Percentiles rank a stretch among this genome's conserved stretches.
Conservation (phyloP, 1,140 invertebrate species). For the Euglossa dilemma region DNA sequence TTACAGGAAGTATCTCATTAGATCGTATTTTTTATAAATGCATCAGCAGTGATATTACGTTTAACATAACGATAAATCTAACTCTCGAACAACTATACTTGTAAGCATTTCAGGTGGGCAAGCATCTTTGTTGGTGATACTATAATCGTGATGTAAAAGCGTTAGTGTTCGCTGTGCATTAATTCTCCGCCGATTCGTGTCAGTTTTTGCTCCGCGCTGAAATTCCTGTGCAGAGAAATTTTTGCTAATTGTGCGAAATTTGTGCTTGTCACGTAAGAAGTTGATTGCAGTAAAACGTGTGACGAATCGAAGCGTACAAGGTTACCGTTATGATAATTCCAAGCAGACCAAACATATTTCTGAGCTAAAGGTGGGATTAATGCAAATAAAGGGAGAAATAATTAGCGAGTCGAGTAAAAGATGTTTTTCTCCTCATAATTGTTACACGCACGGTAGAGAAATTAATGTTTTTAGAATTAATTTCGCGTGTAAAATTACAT, state of each 20-base stretch:
- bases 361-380: not conserved
- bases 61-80: not conserved
- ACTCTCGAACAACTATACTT: not conserved
- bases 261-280: not conserved
- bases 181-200: not conserved
- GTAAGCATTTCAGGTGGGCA: slow-evolving; percentile 25
- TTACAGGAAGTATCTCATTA: not conserved
- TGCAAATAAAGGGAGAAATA: not conserved
- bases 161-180: slow-evolving; percentile 15
- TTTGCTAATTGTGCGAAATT: not conserved
- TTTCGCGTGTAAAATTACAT: too few relatives aligned
- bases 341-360: not conserved
- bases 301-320: slow-evolving; percentile 7
- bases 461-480: too few relatives aligned
- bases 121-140: slow-evolving; percentile 7
- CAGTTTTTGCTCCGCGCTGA: not conserved
- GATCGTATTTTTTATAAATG: not conserved
- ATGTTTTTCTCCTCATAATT: not conserved
- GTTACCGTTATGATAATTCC: not conserved
- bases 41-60: not conserved
- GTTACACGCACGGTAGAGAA: too few relatives aligned
- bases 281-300: not conserved
- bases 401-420: too few relatives aligned
- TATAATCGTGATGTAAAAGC: slow-evolving; percentile 15
- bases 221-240: not conserved